Conservation (phyloP, 2,888 invertebrate genomes). For the Muscina levida region DNA sequence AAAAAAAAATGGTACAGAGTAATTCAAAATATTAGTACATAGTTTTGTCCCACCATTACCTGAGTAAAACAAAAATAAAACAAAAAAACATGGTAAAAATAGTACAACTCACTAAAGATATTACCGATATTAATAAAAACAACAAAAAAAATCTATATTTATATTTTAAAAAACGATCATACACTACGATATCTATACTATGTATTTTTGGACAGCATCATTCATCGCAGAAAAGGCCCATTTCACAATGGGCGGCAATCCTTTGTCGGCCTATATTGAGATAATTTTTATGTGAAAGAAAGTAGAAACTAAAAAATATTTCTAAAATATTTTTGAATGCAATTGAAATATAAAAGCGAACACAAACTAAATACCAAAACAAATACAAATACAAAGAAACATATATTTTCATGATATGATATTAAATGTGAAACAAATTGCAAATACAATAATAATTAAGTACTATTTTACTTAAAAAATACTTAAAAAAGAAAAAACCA, state of each 20-base stretch:
- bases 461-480: slow-evolving; percentile 20
- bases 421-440: slow-evolving; percentile 35
- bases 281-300: slow-evolving; percentile 46
- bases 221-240: neutral
- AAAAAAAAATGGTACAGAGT: too few species aligned
- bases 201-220: slow-evolving; percentile 46
- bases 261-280: slow-evolving; percentile 36
- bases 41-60: slow-evolving; percentile 66
- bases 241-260: slow-evolving; percentile 13
- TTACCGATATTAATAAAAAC: slow-evolving; percentile 20
- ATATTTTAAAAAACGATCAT: slow-evolving; percentile 28
- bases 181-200: too few species aligned
- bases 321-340: slow-evolving; percentile 53
- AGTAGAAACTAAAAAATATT: slow-evolving; percentile 40
- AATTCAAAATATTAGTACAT: slow-evolving; percentile 6
- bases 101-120: slow-evolving; percentile 57
- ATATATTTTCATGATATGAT: slow-evolving; percentile 61
- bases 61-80: slow-evolving; percentile 27
- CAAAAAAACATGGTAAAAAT: slow-evolving; percentile 57
- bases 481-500: neutral
- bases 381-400: neutral
- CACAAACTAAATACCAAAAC: neutral
- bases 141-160: slow-evolving; percentile 25
- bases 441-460: slow-evolving; percentile 29
- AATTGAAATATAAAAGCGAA: slow-evolving; percentile 28